A percentile compares a stretch with the other conserved stretches of the same genome.
Conservation (phyloP, 2,113 vertebrate genomes). For the Oncorhynchus gorbuscha region DNA sequence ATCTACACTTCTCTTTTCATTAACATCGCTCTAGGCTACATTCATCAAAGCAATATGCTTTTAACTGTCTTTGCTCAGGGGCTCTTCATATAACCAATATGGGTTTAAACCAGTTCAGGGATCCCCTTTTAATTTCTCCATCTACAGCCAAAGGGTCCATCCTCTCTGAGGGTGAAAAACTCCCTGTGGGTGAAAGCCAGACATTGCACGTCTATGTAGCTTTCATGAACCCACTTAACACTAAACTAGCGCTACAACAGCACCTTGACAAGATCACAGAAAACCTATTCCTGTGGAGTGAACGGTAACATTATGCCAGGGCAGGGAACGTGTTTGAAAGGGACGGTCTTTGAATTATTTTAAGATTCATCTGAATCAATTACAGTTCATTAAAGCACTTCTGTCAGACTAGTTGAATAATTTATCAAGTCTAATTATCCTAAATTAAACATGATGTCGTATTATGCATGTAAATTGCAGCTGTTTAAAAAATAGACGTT, state of each 20-base stretch:
- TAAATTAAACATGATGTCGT: slow-evolving; percentile 51
- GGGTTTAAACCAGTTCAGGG: background rate
- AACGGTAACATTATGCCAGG: background rate
- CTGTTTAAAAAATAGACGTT: slow-evolving; percentile 26
- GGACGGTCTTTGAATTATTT: slow-evolving; percentile 15
- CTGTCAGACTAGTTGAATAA: slow-evolving; percentile 55
- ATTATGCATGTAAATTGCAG: slow-evolving; percentile 54
- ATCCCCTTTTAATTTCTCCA: background rate
- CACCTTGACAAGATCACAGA: background rate
- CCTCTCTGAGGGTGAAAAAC: background rate
- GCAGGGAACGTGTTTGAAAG: background rate
- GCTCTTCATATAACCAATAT: background rate
- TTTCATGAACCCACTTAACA: background rate
- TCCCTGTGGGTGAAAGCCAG: background rate
- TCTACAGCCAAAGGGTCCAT: background rate
- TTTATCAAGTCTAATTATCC: slow-evolving; percentile 57
- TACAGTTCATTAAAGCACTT: slow-evolving; percentile 51
- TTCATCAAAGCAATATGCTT: slow-evolving; percentile 6
- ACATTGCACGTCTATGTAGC: background rate
- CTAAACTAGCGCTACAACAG: background rate
- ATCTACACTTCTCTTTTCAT: background rate
- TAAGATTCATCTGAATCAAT: slow-evolving; percentile 54
- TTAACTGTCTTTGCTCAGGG: background rate
- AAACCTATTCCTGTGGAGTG: background rate
- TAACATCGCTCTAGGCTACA: background rate